Percentiles rank a stretch among this genome's conserved stretches.
phyloP scores from a whole-genome alignment of 2,888 invertebrate species.

The Boloria euphrosyne region DNA sequence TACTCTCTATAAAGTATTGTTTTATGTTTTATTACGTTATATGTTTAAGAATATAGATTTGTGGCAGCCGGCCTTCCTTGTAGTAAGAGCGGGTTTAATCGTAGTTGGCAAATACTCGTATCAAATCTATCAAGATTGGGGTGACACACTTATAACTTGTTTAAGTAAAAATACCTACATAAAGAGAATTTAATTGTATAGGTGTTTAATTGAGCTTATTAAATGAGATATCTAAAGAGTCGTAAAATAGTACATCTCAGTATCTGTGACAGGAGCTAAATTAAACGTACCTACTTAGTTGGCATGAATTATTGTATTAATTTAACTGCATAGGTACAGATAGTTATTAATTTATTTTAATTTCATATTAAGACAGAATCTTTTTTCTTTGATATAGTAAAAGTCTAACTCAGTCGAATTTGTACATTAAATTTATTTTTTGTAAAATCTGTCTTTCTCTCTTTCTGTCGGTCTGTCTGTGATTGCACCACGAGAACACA shows the following conservation, averaged over 20 bases:
- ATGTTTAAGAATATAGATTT: background rate
- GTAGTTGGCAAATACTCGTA: background rate
- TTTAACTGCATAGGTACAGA: constrained; percentile 8
- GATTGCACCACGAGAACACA: too few relatives aligned
- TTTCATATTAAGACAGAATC: background rate
- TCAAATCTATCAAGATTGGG: too few relatives aligned
- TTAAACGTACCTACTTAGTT: constrained; percentile 10
- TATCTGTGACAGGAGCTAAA: background rate
- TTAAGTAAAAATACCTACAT: too few relatives aligned
- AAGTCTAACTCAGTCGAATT: too few relatives aligned
- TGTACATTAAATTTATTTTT: too few relatives aligned
- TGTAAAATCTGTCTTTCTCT: too few relatives aligned
- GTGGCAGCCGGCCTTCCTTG: background rate
- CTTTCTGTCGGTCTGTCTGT: too few relatives aligned
- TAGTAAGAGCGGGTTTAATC: background rate
- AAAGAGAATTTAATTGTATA: too few relatives aligned
- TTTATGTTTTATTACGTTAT: constrained; percentile 20
- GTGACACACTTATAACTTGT: too few relatives aligned
- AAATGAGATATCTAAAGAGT: background rate
- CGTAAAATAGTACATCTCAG: background rate
- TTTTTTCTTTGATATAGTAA: too few relatives aligned
- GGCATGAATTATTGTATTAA: constrained; percentile 11
- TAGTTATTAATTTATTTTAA: background rate
- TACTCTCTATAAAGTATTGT: constrained; percentile 13
- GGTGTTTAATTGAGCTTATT: background rate